Conservation (phyloP, 2,797 vertebrate genomes). For the Micropoecilia bifurca region DNA sequence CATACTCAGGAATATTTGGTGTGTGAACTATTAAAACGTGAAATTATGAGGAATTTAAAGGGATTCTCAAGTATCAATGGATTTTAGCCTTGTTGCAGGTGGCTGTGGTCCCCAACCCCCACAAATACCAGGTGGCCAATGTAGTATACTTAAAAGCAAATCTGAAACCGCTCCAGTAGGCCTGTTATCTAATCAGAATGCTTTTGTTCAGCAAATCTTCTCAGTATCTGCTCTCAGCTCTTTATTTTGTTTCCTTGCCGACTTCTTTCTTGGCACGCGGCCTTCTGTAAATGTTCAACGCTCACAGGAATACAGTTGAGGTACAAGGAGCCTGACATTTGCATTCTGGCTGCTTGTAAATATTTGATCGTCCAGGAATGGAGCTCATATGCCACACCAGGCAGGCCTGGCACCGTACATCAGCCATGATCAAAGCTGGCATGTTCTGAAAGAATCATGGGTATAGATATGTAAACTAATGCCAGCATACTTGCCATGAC, state of each 20-base stretch:
- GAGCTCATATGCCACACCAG: constrained; percentile 29
- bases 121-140: background rate
- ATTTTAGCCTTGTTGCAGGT: background rate
- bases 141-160: background rate
- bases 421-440: constrained; percentile 49
- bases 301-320: constrained; percentile 31
- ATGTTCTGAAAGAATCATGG: constrained; percentile 34
- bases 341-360: constrained; percentile 53
- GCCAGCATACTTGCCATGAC: constrained; percentile 34
- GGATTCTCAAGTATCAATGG: background rate
- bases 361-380: constrained; percentile 63
- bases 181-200: constrained; percentile 27
- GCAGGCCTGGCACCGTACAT: constrained; percentile 36
- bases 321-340: constrained; percentile 49
- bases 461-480: constrained; percentile 33
- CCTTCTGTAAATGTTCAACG: constrained; percentile 23
- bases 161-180: background rate
- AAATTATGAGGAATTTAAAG: background rate
- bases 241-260: constrained; percentile 33
- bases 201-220: constrained; percentile 15
- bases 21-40: background rate
- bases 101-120: background rate
- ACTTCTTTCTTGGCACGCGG: constrained; percentile 9
- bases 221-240: constrained; percentile 14
- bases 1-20: background rate